Base-by-base conservation (phyloP, 2,888 invertebrate genomes). In the Mimas tiliae region DNA sequence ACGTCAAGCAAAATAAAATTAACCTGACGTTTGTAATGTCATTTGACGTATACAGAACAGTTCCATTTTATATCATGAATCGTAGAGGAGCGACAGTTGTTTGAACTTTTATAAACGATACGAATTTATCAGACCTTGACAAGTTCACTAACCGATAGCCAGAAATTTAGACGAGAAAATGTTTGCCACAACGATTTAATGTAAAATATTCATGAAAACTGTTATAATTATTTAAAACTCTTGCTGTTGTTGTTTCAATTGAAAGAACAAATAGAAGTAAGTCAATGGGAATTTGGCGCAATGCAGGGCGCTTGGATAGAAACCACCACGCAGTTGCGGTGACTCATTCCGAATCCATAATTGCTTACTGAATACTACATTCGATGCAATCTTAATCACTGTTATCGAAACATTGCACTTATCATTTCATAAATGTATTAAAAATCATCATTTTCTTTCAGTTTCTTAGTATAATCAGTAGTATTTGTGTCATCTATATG, bases 201-300 rank as follows among this genome's bases (percentile, higher is more conserved):
- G 69, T 68, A 66, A 66, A 74, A 11, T 38, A n/a, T 16, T 3
- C 16, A 42, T 58, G 58, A 19, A 19, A 19, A 42, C 19, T 42
- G 42, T 58, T 19, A n/a, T 38, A 34, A 16, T 55, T 16, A 72
- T 77, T 75, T 69, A 70, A 62, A 70, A 74, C 71, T 72, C 65
- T 77, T 73, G 73, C 69, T 72, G 76, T 81, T 84, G 78, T 82
- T 81, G 76, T 83, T 85, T 76, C 83, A 86, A 87, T 86, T 86
- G 86, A 83, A 86, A 85, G 82, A 83, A 85, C 85, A 88, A 88
- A 87, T 85, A 84, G 76, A 85, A 85, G 81, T 81, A 85, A 86
- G 86, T 83, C 82, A 81, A 87, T 84, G 81, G 79, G 81, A 86
- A 84, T 88, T 88, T 92, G 91, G 88, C 90, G 92, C 92, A 91